These are phyloP conservation scores for Danaus plexippus DNA, from an alignment of 1,140 invertebrate species.

Conservation along the genomic window DNA sequence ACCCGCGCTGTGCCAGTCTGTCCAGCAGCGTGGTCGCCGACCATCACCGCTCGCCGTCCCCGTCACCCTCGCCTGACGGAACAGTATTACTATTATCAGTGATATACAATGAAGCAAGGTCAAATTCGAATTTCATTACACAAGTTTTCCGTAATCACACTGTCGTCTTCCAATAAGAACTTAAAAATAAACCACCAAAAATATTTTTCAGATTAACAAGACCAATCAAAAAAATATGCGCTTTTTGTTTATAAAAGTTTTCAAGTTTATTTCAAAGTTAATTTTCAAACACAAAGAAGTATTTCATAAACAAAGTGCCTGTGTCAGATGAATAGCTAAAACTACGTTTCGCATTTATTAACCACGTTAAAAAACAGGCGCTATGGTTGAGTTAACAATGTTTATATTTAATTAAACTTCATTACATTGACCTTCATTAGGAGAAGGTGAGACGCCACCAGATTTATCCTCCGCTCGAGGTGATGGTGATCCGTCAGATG, in stretches of 20 bases:
- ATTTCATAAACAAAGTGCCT: not conserved
- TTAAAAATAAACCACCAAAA: no score
- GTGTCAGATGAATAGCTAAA: not conserved
- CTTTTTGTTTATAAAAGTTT: no score
- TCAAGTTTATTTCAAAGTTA: no score
- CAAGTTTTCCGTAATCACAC: no score
- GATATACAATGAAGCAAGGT: not conserved
- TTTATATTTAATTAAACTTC: no score
- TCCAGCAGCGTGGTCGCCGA: conserved; percentile 59
- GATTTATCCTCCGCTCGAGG: conserved; percentile 47
- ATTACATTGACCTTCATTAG: conserved; percentile 36
- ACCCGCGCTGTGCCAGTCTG: conserved; percentile 54
- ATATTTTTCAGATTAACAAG: no score
- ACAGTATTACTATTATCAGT: not conserved
- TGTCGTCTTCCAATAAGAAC: no score
- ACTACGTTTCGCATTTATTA: conserved; percentile 8
- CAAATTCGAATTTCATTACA: not conserved
- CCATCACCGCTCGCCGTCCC: conserved; percentile 57
- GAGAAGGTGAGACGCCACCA: conserved; percentile 46
- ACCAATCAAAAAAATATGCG: no score
- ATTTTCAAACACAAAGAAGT: not conserved
- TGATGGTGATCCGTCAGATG: conserved; percentile 38
- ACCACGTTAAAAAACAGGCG: no score
- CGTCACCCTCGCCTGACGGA: conserved; percentile 21
- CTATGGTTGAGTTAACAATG: no score